Conservation (phyloP, 2,888 invertebrate genomes). For the Lasioglossum pauxillum region DNA sequence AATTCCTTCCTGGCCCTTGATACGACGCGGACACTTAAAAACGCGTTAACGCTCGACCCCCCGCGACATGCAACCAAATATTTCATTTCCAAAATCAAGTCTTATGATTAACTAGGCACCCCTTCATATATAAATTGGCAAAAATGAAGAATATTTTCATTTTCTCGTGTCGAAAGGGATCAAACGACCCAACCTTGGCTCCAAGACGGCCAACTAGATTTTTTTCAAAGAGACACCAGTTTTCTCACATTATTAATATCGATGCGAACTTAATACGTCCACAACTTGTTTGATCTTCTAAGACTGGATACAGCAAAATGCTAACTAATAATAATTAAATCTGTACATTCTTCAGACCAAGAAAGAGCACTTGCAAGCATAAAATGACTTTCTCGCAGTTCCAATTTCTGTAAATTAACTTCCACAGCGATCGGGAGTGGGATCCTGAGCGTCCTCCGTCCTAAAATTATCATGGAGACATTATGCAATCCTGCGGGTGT, state of each 20-base stretch:
- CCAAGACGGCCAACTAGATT: not conserved
- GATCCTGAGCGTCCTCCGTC: not conserved
- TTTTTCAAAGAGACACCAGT: not conserved
- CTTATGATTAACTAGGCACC: not conserved
- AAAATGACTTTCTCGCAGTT: not conserved
- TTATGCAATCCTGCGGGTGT: not conserved
- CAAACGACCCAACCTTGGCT: no score
- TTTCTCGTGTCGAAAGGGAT: not conserved
- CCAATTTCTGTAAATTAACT: not conserved
- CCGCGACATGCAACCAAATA: not conserved
- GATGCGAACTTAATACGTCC: no score
- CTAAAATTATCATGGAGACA: not conserved
- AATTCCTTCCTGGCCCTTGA: slow-evolving; percentile 38
- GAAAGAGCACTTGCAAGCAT: not conserved
- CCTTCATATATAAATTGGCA: not conserved
- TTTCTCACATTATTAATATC: not conserved
- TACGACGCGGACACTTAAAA: slow-evolving; percentile 13
- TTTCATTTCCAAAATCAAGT: not conserved
- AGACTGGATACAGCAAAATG: not conserved
- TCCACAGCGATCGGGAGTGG: not conserved
- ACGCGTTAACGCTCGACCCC: not conserved
- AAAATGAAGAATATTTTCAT: not conserved
- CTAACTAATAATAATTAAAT: not conserved
- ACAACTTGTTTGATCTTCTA: no score
- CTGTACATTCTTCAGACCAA: not conserved